Evolutionary conservation across 2,888 invertebrate species (phyloP), one percentile per base, ranked within the genome.

Genomic region (Digitonthophagus gazella): DNA sequence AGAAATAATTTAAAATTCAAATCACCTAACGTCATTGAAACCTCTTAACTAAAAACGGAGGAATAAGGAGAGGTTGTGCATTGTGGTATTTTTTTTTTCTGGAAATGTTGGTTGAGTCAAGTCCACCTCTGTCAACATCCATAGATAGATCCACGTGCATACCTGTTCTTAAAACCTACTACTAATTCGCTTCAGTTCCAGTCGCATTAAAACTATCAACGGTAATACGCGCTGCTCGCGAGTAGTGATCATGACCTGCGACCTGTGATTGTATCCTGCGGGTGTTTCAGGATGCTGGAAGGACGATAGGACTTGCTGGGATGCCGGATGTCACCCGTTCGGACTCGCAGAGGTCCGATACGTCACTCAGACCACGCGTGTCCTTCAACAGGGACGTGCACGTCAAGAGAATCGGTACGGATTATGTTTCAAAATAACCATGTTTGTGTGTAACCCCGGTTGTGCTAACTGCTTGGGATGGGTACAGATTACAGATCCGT

Each of bases 351-450:
- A 77, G 83, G 75, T 84, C 84, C 73, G 83, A 84, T 75, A 76
- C 81, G 67, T 83, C 83, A 65, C 78, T 80, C 73, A 91, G 89
- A 83, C 91, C 86, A 75, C 87, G 89, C 78, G 94, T 94, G 79
- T 94, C 93, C 83, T 94, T 94, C 87, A 93, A 94, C 88, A 88
- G 92, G 84, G 93, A 93, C 88, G 93, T 94, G 80, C 93, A 93
- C 86, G 92, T 94, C 81, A 94, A 94, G 85, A 87, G 93, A 86
- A 93, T 93, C 86, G 93, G 93, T 93, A 83, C 79, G 82, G 76
- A 73, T 63, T 64, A 57, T 20, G 11, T 44, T 8, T 44, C 28
- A 11, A 44, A 44, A 44, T 44, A 44, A 44, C 28, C 28, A 44
- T 8, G 28, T 44, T 44, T 44, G 28, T 44, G 28, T 44, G 28